These are phyloP conservation scores for Andrena marginata DNA, from an alignment of 2,888 invertebrate genomes.

Conservation along the genomic window DNA sequence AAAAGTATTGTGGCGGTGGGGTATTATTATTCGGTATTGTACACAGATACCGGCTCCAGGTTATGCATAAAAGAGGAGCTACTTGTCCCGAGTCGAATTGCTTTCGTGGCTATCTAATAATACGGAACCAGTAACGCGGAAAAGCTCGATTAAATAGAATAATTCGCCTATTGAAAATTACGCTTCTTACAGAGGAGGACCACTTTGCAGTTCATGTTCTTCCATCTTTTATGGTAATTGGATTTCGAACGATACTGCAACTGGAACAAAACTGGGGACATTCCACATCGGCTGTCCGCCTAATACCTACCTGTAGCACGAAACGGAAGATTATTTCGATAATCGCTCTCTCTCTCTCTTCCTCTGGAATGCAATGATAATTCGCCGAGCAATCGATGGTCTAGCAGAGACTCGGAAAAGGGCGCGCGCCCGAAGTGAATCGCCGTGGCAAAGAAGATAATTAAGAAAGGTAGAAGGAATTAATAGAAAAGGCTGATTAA, in stretches of 20 bases:
- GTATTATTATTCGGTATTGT: conserved; percentile 44
- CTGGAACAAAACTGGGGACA: no score
- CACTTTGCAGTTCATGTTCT: no score
- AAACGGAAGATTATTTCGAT: no score
- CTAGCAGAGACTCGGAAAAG: conserved; percentile 2
- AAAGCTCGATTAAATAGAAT: conserved; percentile 18
- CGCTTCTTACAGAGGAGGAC: not conserved
- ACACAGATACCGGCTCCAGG: conserved; percentile 1
- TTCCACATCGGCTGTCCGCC: no score
- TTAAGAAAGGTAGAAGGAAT: conserved; percentile 45
- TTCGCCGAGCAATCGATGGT: conserved; percentile 3
- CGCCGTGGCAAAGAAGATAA: conserved; percentile 25
- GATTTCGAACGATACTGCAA: no score
- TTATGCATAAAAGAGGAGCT: conserved; percentile 38
- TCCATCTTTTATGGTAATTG: no score
- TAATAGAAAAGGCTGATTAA: conserved; percentile 56
- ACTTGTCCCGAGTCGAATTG: conserved; percentile 27
- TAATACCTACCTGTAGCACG: no score
- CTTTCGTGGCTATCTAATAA: conserved; percentile 37
- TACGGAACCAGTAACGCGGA: not conserved
- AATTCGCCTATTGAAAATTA: conserved; percentile 20
- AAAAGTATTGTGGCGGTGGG: conserved; percentile 25
- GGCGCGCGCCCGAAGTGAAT: not conserved
- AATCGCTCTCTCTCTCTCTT: no score
- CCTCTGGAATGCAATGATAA: no score